Conservation (phyloP, 2,113 vertebrate genomes). For the Lipotes vexillifer region DNA sequence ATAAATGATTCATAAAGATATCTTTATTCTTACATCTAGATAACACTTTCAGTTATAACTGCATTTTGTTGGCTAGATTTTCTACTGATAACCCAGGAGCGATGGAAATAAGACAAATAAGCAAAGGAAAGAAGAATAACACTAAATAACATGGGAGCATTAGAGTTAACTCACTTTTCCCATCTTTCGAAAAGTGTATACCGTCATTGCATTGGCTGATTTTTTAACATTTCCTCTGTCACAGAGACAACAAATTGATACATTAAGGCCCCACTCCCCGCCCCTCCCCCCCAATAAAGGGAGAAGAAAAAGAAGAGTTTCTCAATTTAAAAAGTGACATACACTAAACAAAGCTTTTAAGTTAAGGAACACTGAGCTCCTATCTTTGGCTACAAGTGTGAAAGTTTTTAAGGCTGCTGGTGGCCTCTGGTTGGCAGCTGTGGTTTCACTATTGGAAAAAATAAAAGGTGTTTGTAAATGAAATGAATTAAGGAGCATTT, state of each 20-base stretch:
- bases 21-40: background rate
- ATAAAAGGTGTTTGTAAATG: background rate
- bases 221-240: background rate
- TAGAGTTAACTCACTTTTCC: background rate
- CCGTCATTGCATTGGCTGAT: background rate
- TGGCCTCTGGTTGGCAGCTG: background rate
- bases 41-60: background rate
- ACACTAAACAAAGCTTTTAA: background rate
- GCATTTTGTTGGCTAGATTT: background rate
- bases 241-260: background rate
- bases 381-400: background rate
- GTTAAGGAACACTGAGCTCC: background rate
- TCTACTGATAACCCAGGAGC: background rate
- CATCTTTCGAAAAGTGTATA: background rate
- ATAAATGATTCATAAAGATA: background rate
- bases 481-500: background rate
- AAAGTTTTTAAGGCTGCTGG: background rate
- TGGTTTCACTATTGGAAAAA: background rate
- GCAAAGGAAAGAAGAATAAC: background rate
- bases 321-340: background rate
- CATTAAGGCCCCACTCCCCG: background rate
- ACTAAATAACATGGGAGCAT: background rate
- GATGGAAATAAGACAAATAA: background rate
- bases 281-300: background rate
- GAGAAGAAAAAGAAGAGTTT: background rate